Percentiles rank a stretch among this genome's conserved stretches.
These are phyloP conservation scores for Syrphus vitripennis DNA, from an alignment of 2,888 invertebrate species.

Conservation along the genomic window DNA sequence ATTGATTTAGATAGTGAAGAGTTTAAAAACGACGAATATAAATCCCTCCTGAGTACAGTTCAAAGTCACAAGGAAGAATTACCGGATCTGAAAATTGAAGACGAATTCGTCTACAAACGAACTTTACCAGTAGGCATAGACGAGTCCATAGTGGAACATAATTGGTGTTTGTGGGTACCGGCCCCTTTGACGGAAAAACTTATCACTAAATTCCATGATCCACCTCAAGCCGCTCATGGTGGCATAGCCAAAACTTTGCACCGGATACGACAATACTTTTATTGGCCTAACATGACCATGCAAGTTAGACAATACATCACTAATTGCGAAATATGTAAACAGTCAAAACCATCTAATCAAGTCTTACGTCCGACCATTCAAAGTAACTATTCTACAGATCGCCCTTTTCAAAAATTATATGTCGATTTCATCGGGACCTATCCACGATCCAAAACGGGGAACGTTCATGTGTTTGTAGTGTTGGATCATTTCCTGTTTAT, in stretches of 20 bases:
- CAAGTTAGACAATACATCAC: not conserved
- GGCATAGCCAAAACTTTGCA: slow-evolving; percentile 25
- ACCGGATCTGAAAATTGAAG: slow-evolving; percentile 5
- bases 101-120: slow-evolving; percentile 9
- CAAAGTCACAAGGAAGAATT: not conserved
- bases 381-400: not conserved
- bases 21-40: too few species aligned
- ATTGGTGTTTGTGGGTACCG: slow-evolving; percentile 34
- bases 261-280: slow-evolving; percentile 18
- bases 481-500: not conserved
- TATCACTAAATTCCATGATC: slow-evolving; percentile 1
- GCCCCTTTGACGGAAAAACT: not conserved
- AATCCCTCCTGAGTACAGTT: not conserved
- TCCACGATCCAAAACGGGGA: not conserved
- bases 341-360: not conserved
- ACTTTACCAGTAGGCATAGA: not conserved
- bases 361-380: not conserved
- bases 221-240: slow-evolving; percentile 26
- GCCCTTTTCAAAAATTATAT: not conserved
- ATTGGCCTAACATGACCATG: slow-evolving; percentile 52
- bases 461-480: not conserved
- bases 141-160: not conserved
- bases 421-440: not conserved
- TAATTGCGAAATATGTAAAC: not conserved
- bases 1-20: too few species aligned